Evolutionary conservation across 2,797 vertebrate genomes (phyloP), one percentile per base, ranked within the genome.

Genomic region (Psittacula echo): DNA sequence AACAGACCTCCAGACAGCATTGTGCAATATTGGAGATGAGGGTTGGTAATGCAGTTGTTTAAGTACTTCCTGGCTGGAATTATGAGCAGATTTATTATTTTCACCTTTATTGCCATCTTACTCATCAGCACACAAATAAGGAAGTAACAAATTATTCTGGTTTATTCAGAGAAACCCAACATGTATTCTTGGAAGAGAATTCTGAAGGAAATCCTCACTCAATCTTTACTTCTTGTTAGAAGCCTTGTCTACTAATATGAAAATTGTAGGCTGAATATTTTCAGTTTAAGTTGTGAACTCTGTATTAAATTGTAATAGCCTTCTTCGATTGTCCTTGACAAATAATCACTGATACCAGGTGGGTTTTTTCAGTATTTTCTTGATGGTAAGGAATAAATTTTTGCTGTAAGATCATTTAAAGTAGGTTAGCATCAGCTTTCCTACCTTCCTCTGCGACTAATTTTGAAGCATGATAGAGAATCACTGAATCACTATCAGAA

Each of bases 141-240:
- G 53, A 67, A 56, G 12, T 78, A 48, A 68, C 13, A 72, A 48
- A 51, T 70, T 76, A 32, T 51, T 91, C 20, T 66, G 42, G 18
- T 62, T 73, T 85, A 54, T 34, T 56, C 34, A 34, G 30, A 20
- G 32, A 70, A 89, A 89, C 54, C 24, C 47, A 79, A 24, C 20
- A 3, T 0, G 0, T 58, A 45, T 85, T 96, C 70, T 80, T 90
- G 80, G 79, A 85, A 68, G n/a, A 75, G 37, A 92, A 13, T 95
- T 51, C 79, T 88, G 44, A n/a, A 77, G 66, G 15, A 91, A 85
- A 68, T 79, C 3, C 22, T 90, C 22, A 75, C 34, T 94, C 30
- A 74, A 1, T 79, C 39, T 86, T 77, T 87, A 70, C 83, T 91
- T 86, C 67, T 80, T 76, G 23, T 85, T 96, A 79, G 68, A 83